These are phyloP conservation scores for Drosophila dunni DNA, from an alignment of 1,140 invertebrate genomes.

Conservation along the genomic window DNA sequence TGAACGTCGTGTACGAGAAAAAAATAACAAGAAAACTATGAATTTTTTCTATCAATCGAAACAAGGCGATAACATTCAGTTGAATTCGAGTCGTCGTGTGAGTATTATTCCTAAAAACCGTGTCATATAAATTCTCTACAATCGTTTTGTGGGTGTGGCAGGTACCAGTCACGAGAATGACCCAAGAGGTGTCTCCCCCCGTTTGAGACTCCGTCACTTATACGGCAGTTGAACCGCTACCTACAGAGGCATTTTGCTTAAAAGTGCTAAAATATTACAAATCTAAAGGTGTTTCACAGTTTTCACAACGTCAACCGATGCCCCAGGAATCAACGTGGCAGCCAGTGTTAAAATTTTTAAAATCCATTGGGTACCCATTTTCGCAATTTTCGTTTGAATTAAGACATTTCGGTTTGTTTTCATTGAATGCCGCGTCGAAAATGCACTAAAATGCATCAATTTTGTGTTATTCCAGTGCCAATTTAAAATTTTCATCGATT, in stretches of 20 bases:
- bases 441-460: constrained; percentile 50
- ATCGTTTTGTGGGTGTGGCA: constrained; percentile 74
- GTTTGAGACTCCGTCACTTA: constrained; percentile 60
- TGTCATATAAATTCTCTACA: constrained; percentile 39
- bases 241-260: constrained; percentile 37
- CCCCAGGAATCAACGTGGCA: constrained; percentile 58
- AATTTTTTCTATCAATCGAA: constrained; percentile 68
- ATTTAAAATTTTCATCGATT: constrained; percentile 74
- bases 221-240: constrained; percentile 19
- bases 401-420: constrained; percentile 68
- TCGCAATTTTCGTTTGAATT: constrained; percentile 89
- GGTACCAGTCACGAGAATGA: constrained; percentile 27
- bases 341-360: constrained; percentile 85
- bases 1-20: constrained; percentile 70
- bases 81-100: constrained; percentile 64
- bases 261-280: constrained; percentile 49
- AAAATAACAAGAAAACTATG: constrained; percentile 67
- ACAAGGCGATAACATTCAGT: constrained; percentile 63
- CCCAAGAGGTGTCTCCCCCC: constrained; percentile 63
- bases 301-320: constrained; percentile 50
- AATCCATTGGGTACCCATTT: constrained; percentile 89
- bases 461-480: constrained; percentile 48
- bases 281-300: constrained; percentile 73
- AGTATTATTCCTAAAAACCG: constrained; percentile 62
- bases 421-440: constrained; percentile 63